Evolutionary conservation across 1,140 invertebrate species (phyloP), one percentile per base, ranked within the genome.

Genomic region (Drosophila lacertosa): DNA sequence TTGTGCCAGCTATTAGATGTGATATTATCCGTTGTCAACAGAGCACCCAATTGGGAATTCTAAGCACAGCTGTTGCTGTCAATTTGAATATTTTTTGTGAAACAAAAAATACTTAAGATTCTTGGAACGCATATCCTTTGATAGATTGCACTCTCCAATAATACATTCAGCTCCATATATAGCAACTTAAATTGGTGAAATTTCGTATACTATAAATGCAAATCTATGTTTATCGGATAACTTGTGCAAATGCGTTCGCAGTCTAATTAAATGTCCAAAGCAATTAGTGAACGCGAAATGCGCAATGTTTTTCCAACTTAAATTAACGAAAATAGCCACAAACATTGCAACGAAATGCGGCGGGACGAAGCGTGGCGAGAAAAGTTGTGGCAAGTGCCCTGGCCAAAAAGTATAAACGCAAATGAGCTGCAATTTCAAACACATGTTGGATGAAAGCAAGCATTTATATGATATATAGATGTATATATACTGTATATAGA

Each of bases 381-480:
- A 6, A 33, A 15, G 15, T 39, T 7, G 22, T 39, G 35, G 50
- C 45, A 54, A 54, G 35, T 54, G 35, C 35, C 39, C 10, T 40
- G 51, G 35, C 53, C 18, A 7, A 54, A 72, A 53, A 57, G n/a
- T n/a, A 82, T 82, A 59, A 70, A 77, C 47, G 60, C 54, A 51
- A 65, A 66, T 54, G 57, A 58, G 65, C 65, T 65, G 64, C 60
- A 68, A 83, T 86, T 74, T 67, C 81, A 86, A 86, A 86, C 81
- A 86, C 81, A 86, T 86, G 82, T 86, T 86, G 82, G 73, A 86
- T 80, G 73, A 37, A 20, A 54, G 54, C 50, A 65, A 53, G 57
- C 55, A 63, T 40, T n/a, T 35, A 40, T 24, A 53, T 50, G 33
- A 66, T 59, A 59, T 22, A 58, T 13, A 55, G 6, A 54, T 57